phyloP scores from a whole-genome alignment of 2,888 invertebrate genomes.

The Erebia aethiops region DNA sequence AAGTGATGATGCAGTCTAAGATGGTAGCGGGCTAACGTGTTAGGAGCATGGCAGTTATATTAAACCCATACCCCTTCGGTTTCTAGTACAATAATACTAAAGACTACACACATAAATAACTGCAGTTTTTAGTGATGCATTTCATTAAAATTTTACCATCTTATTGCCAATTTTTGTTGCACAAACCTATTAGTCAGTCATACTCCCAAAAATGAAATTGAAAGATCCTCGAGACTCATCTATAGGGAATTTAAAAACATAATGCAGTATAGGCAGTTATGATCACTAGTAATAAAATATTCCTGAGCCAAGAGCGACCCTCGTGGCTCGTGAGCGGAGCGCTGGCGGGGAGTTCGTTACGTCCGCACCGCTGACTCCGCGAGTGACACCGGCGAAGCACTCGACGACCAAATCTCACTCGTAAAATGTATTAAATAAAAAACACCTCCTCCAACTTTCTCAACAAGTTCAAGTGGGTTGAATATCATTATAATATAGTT shows the following conservation, averaged over 20 bases:
- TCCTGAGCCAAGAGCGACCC: conserved; percentile 46
- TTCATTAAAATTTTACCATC: no score
- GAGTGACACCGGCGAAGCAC: conserved; percentile 73
- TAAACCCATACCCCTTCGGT: no score
- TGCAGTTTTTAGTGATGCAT: no score
- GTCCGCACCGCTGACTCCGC: conserved; percentile 69
- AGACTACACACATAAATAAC: no score
- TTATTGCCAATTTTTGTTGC: no score
- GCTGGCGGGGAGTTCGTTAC: conserved; percentile 72
- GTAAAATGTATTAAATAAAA: conserved; percentile 70
- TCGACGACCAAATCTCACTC: conserved; percentile 67
- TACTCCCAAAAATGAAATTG: neutral
- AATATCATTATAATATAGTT: conserved; percentile 51
- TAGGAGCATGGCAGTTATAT: no score
- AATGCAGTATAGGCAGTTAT: conserved; percentile 17
- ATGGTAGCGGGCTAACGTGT: no score
- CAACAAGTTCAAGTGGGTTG: conserved; percentile 59
- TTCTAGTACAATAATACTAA: no score
- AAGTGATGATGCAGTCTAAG: no score
- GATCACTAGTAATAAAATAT: conserved; percentile 39
- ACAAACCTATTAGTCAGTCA: neutral
- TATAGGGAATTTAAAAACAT: neutral
- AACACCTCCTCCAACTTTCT: conserved; percentile 68
- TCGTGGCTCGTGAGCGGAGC: conserved; percentile 45
- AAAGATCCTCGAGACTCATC: neutral